phyloP scores from a whole-genome alignment of 2,888 invertebrate species.

The Lasioglossum lativentre region DNA sequence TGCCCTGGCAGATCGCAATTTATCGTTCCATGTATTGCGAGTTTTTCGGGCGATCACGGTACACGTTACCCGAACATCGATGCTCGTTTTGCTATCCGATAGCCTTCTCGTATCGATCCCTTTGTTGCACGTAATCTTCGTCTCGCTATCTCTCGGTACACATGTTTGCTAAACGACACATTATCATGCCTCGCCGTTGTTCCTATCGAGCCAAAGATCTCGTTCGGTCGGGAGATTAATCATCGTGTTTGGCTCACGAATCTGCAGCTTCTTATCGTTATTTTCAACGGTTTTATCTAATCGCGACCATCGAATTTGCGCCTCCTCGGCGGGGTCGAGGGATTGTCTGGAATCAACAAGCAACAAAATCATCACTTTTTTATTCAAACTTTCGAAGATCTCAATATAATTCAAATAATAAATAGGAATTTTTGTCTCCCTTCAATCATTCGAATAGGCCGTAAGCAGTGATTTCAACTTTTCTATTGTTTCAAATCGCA shows the following conservation, averaged over 20 bases:
- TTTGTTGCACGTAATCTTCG: not conserved
- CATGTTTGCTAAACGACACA: not conserved
- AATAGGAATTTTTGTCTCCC: no score
- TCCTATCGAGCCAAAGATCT: not conserved
- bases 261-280: not conserved
- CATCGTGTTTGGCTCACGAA: not conserved
- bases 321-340: not conserved
- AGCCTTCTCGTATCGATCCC: conserved; percentile 20
- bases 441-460: no score
- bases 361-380: not conserved
- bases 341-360: not conserved
- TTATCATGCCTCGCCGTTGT: not conserved
- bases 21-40: not conserved
- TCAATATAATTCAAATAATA: no score
- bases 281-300: not conserved
- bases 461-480: no score
- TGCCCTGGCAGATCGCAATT: conserved; percentile 20
- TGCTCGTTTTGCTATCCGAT: not conserved
- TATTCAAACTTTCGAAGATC: no score
- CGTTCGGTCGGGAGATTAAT: not conserved
- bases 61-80: not conserved
- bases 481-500: no score
- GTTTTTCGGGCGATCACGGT: not conserved
- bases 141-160: conserved; percentile 16
- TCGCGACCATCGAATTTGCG: not conserved